Base-by-base conservation (phyloP, 2,888 invertebrate species). In the Agriotes lineatus region DNA sequence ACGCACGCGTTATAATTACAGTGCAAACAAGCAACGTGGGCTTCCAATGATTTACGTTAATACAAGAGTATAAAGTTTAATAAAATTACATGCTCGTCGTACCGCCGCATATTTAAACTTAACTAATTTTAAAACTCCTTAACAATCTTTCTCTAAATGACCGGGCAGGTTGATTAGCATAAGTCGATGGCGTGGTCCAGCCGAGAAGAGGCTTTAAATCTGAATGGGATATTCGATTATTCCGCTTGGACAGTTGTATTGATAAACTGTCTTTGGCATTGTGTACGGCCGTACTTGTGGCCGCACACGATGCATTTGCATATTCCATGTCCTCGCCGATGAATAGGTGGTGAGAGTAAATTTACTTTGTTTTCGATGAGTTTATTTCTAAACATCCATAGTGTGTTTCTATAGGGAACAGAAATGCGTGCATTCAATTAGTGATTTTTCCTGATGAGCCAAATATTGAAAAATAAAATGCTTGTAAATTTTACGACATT, bases 201-300 rank as follows among this genome's bases (percentile, higher is more conserved):
- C 58, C 35, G 44, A 70, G 59, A 58, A 70, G 54, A 60, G 42
- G 54, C 54, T 57, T 65, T 58, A 69, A 69, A 70, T 61, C 70
- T 72, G 72, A 75, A 75, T 75, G 74, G 72, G 69, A 39, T 60
- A 65, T 69, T 73, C 67, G 52, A 63, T 68, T 68, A 71, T 66
- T 76, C 62, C 52, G 63, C 57, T 67, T 75, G 76, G 75, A 44
- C 74, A 70, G 74, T 71, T 74, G 74, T 71, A 73, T 72, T 71
- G 69, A 74, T 72, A 71, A 75, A 74, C 70, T 71, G 68, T 73
- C 69, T 61, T 65, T 61, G 37, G 33, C 19, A 59, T 65, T 69
- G 45, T 59, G 50, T 65, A 42, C 25, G 25, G 25, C 25, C 25
- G 60, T 60, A 63, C 69, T 69, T 59, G 59, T 63, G 72, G 56